Conservation (phyloP, 2,888 invertebrate species). For the Drosophila antonietae region DNA sequence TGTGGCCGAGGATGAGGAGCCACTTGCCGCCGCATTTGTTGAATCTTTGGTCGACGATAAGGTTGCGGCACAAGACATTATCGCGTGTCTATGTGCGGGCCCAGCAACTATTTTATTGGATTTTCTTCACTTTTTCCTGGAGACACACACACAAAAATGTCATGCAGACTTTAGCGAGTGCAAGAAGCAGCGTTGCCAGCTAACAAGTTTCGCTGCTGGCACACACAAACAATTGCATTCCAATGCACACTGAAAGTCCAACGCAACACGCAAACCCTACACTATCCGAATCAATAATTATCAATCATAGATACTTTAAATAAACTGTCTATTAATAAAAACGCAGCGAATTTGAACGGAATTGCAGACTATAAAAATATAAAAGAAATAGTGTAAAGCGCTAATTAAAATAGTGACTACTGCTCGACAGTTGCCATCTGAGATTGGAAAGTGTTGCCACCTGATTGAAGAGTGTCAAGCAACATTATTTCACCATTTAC, state of each 20-base stretch:
- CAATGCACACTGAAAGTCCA: conserved; percentile 41
- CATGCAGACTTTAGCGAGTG: conserved; percentile 37
- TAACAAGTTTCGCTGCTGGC: conserved; percentile 32
- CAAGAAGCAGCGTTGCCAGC: conserved; percentile 53
- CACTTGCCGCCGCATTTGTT: conserved; percentile 73
- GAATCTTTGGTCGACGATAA: conserved; percentile 79
- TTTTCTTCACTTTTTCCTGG: conserved; percentile 44
- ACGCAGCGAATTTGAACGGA: neutral
- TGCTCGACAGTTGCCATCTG: conserved; percentile 42
- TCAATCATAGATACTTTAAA: neutral
- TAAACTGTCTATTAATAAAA: neutral
- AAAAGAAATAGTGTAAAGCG: conserved; percentile 3
- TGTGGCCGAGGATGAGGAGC: conserved; percentile 49
- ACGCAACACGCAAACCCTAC: neutral
- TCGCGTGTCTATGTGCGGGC: conserved; percentile 22
- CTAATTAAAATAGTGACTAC: conserved; percentile 22
- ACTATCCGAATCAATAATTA: neutral
- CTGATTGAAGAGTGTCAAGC: conserved; percentile 1
- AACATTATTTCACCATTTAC: neutral
- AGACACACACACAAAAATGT: conserved; percentile 19
- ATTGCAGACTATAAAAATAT: conserved; percentile 12
- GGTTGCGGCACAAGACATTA: conserved; percentile 83
- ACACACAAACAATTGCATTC: conserved; percentile 43
- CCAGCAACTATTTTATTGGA: conserved; percentile 9
- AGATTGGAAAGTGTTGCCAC: conserved; percentile 22